phyloP scores from a whole-genome alignment of 2,113 vertebrate genomes.

The Sphyrna mokarran region DNA sequence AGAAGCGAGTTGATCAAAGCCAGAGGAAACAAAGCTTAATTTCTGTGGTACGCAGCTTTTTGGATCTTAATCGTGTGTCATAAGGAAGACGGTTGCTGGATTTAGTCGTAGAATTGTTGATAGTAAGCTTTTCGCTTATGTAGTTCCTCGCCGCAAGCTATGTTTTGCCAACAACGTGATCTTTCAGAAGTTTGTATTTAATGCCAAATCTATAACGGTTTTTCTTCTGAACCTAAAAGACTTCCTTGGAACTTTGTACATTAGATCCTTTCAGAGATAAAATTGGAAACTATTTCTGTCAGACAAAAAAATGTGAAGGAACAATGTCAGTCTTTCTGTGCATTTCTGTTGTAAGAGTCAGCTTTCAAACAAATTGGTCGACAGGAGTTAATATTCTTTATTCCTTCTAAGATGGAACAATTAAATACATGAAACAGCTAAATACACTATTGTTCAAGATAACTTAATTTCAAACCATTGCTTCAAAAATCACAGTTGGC shows the following conservation, averaged over 20 bases:
- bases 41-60: neutral
- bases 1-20: constrained; percentile 24
- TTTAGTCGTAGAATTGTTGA: neutral
- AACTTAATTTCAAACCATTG: constrained; percentile 1
- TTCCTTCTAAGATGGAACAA: neutral
- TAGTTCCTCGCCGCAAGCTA: neutral
- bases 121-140: neutral
- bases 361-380: neutral
- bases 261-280: constrained; percentile 5
- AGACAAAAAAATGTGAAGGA: neutral
- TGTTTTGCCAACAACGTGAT: neutral
- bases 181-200: neutral
- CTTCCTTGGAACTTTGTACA: neutral
- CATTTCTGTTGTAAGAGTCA: neutral
- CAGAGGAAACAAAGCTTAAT: constrained; percentile 30
- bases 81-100: constrained; percentile 11
- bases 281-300: constrained; percentile 5
- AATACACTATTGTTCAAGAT: neutral
- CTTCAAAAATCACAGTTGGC: neutral
- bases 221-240: constrained; percentile 7
- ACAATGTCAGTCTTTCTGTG: neutral
- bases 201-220: constrained; percentile 15
- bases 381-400: neutral
- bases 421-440: neutral
- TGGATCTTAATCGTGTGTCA: constrained; percentile 12